Evolutionary conservation across 2,888 invertebrate species (phyloP), one percentile per base, ranked within the genome.

Genomic region (Drosophila neutralis): DNA sequence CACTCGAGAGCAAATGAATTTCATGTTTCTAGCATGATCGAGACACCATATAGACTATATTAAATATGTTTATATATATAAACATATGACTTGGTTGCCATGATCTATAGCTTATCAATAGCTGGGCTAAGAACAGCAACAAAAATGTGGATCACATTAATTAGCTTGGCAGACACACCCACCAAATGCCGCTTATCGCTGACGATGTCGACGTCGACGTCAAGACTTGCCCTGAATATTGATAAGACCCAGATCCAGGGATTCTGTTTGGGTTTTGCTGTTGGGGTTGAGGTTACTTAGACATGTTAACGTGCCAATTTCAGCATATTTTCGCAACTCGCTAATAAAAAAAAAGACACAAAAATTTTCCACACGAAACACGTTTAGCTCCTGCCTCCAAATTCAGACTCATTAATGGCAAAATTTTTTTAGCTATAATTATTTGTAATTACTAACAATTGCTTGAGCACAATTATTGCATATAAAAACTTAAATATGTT

Each of bases 331-430:
- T 40, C 65, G 66, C 24, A 35, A 13, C 11, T 1, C 7, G 40
- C n/a, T 29, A 63, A 65, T 60, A 15, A 33, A 18, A 40, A 21
- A 21, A 8, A 13, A 21, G 8, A 18, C 2, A 2, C 0, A 0
- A 27, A 69, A 51, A 24, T 52, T 51, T 51, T 38, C 29, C 24
- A 61, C 18, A 24, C 13, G 36, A 53, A 49, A 49, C 54, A 27
- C 54, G 18, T 6, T 24, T 10, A 27, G 27, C 21, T 45, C 42
- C 42, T 45, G 54, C 42, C 65, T 70, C 70, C 69, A 57, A 54
- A 61, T 73, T 62, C 69, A 72, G 83, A 59, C 83, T 86, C 83
- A 64, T 76, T 85, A 73, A 68, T 57, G 60, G 64, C 65, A 62
- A 29, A 38, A n/a, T 21, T 27, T 29, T 60, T n/a, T 35, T 60